Percentiles rank a stretch among this genome's conserved stretches.
Evolutionary conservation across 2,113 vertebrate genomes (phyloP).

Genomic region (Fukomys damarensis): DNA sequence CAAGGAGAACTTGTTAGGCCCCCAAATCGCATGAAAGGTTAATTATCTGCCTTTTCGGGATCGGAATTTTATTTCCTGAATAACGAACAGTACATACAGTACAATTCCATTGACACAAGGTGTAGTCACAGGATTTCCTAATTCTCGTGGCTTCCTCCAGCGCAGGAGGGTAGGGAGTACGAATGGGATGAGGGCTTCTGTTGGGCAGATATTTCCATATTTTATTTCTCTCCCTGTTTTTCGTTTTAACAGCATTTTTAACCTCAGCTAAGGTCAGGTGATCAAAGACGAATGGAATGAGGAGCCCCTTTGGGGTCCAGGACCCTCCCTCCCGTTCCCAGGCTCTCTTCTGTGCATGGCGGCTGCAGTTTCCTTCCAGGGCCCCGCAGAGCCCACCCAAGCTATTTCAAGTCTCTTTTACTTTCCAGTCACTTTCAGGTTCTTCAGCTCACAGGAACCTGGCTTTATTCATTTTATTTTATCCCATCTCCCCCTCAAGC

Average conservation of each 20-base stretch:
- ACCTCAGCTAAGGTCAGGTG: not conserved
- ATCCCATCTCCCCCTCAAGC: no score
- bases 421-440: not conserved
- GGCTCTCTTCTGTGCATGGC: not conserved
- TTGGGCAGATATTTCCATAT: not conserved
- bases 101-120: not conserved
- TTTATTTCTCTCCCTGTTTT: not conserved
- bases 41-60: conserved; percentile 30
- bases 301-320: not conserved
- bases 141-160: not conserved
- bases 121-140: not conserved
- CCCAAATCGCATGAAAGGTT: conserved; percentile 17
- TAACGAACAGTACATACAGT: not conserved
- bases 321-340: not conserved
- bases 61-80: conserved; percentile 33
- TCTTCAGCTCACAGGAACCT: not conserved
- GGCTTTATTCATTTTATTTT: not conserved
- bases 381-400: not conserved
- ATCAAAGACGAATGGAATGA: not conserved
- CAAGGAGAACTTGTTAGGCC: not conserved
- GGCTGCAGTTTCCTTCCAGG: not conserved
- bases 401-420: not conserved
- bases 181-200: not conserved
- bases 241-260: not conserved
- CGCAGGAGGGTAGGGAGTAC: not conserved